phyloP scores from a whole-genome alignment of 1,140 invertebrate genomes.

The Anastrepha ludens region DNA sequence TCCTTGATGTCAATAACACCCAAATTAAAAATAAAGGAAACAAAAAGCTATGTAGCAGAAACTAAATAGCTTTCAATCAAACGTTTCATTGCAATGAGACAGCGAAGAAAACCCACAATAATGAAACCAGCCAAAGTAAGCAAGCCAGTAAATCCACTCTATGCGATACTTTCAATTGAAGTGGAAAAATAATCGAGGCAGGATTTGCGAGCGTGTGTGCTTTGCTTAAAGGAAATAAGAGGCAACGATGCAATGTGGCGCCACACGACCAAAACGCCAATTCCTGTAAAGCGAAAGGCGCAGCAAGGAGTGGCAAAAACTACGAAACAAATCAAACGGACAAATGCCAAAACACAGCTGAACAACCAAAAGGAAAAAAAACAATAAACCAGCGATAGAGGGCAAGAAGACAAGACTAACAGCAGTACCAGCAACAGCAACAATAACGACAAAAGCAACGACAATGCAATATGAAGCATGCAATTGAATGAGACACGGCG shows the following conservation, averaged over 20 bases:
- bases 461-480: background rate
- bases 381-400: background rate
- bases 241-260: constrained; percentile 27
- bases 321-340: constrained; percentile 45
- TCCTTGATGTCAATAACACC: background rate
- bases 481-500: constrained; percentile 40
- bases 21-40: background rate
- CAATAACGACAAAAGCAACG: background rate
- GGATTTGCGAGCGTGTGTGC: background rate
- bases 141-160: background rate
- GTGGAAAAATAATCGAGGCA: background rate
- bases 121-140: constrained; percentile 3
- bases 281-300: background rate
- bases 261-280: constrained; percentile 31
- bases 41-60: background rate
- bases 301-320: background rate
- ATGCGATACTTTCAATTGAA: constrained; percentile 22
- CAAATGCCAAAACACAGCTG: constrained; percentile 28
- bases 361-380: constrained; percentile 2
- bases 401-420: background rate
- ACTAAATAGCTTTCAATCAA: constrained; percentile 39
- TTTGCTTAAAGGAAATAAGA: constrained; percentile 48
- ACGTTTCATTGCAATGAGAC: background rate
- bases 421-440: background rate
- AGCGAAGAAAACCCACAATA: background rate